phyloP scores from a whole-genome alignment of 2,797 vertebrate species.

The Danio kyathit region DNA sequence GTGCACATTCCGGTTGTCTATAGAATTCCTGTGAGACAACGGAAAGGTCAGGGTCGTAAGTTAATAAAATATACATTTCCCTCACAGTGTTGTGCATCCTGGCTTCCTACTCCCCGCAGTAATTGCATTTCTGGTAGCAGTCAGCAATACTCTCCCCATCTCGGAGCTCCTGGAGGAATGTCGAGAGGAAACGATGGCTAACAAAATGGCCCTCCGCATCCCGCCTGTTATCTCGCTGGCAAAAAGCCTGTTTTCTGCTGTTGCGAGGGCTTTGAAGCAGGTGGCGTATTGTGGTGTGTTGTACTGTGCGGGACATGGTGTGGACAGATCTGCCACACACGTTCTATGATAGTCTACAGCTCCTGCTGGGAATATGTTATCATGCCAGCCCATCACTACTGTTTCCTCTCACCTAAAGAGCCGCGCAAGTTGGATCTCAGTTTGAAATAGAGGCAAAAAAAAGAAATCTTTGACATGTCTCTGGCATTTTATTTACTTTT shows the following conservation, averaged over 20 bases:
- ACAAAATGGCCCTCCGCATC: conserved; percentile 36
- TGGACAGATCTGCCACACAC: conserved; percentile 54
- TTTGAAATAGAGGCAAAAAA: conserved; percentile 17
- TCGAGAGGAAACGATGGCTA: conserved; percentile 19
- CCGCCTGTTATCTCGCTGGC: conserved; percentile 42
- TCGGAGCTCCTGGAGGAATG: conserved; percentile 3
- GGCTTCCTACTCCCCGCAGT: conserved; percentile 6
- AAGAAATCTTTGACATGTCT: background rate
- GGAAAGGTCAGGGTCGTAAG: conserved; percentile 51
- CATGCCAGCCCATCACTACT: conserved; percentile 48
- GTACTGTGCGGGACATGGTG: conserved; percentile 25
- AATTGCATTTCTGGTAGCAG: conserved; percentile 51
- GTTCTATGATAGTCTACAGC: conserved; percentile 42
- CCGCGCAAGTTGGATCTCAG: conserved; percentile 14
- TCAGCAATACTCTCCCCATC: conserved; percentile 24
- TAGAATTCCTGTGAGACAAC: conserved; percentile 29
- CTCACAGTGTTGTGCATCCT: conserved; percentile 24
- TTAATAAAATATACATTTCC: conserved; percentile 52
- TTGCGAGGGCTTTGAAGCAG: conserved; percentile 37
- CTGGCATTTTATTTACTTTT: background rate
- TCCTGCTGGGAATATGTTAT: conserved; percentile 46
- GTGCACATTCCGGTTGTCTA: conserved; percentile 2
- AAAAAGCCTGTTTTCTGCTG: conserved; percentile 38
- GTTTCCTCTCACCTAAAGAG: conserved; percentile 41
- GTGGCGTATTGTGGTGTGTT: conserved; percentile 44